phyloP scores from a whole-genome alignment of 2,888 invertebrate genomes.

The Arctia plantaginis region DNA sequence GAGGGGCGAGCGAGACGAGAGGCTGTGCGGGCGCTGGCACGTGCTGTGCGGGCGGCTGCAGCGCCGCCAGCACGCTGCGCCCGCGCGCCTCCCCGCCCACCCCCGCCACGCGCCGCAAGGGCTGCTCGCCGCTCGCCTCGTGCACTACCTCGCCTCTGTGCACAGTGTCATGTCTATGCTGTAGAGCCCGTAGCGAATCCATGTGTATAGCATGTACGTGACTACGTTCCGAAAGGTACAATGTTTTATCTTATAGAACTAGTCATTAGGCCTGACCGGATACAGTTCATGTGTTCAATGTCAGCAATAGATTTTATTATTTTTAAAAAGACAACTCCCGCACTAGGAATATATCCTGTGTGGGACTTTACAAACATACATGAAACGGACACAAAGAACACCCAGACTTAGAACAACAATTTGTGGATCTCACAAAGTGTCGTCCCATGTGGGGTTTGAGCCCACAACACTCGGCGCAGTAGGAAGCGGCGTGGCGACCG shows the following conservation, averaged over 20 bases:
- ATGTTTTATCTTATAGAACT: background rate
- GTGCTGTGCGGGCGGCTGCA: slow-evolving; percentile 9
- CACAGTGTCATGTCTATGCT: background rate
- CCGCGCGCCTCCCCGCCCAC: slow-evolving; percentile 48
- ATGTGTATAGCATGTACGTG: background rate
- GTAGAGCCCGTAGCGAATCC: background rate
- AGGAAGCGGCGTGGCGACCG: too few relatives aligned
- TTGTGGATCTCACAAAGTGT: too few relatives aligned
- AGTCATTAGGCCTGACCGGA: too few relatives aligned
- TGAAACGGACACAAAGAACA: too few relatives aligned
- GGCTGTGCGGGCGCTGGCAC: slow-evolving; percentile 32
- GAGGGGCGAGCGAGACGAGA: slow-evolving; percentile 29
- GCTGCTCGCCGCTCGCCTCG: slow-evolving; percentile 53
- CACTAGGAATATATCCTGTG: too few relatives aligned
- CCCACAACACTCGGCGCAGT: too few relatives aligned
- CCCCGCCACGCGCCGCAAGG: slow-evolving; percentile 56
- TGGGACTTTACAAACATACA: too few relatives aligned
- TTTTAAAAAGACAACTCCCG: too few relatives aligned
- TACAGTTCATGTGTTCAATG: too few relatives aligned
- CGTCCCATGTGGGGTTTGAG: too few relatives aligned
- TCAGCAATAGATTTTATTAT: too few relatives aligned
- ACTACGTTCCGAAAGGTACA: background rate
- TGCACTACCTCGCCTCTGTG: slow-evolving; percentile 75
- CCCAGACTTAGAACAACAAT: too few relatives aligned
- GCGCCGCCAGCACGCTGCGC: slow-evolving; percentile 46